phyloP scores from a whole-genome alignment of 2,888 invertebrate species.

The Didymodactylos carnosus region DNA sequence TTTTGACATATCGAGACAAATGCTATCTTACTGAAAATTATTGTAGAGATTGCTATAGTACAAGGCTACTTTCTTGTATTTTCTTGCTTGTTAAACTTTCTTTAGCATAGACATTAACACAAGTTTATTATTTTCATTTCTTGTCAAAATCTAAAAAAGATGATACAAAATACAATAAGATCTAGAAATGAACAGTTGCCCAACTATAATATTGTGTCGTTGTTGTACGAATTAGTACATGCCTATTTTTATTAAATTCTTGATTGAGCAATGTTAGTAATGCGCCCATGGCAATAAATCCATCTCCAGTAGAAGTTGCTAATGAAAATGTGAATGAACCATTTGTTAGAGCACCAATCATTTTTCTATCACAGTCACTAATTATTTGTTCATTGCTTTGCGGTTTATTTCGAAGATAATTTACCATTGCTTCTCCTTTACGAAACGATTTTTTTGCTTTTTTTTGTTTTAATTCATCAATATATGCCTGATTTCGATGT shows the following conservation, averaged over 20 bases:
- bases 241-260: background rate
- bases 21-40: too few species aligned
- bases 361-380: background rate
- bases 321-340: background rate
- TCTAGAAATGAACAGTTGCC: too few species aligned
- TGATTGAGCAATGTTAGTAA: background rate
- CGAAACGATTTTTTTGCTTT: background rate
- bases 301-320: background rate
- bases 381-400: background rate
- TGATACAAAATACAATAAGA: too few species aligned
- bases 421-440: background rate
- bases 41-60: too few species aligned
- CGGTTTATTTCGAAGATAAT: background rate
- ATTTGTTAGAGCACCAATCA: background rate
- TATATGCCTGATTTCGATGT: background rate
- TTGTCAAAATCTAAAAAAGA: too few species aligned
- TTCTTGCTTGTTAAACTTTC: too few species aligned
- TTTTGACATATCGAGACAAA: too few species aligned
- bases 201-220: background rate
- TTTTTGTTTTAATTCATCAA: background rate
- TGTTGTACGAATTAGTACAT: background rate
- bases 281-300: background rate
- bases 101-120: too few species aligned
- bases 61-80: too few species aligned
- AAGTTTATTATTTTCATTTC: too few species aligned